Percentiles rank a stretch among this genome's conserved stretches.
Conservation (phyloP, 2,888 invertebrate species). For the Lutraria lutraria region DNA sequence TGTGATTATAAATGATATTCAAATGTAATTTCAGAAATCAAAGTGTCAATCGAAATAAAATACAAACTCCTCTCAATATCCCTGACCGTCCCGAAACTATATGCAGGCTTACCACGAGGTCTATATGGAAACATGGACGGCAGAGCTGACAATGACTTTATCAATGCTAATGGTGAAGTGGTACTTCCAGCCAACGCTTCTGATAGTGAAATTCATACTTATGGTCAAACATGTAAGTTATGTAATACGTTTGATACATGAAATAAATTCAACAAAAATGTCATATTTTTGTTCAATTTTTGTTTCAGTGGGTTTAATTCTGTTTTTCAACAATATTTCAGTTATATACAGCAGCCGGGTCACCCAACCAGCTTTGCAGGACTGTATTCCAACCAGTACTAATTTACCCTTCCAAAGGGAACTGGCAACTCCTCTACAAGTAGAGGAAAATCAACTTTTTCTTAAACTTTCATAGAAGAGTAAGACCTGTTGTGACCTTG, state of each 20-base stretch:
- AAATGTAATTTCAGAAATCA: conserved; percentile 7
- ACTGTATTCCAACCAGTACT: too few relatives aligned
- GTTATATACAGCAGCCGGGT: too few relatives aligned
- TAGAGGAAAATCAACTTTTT: too few relatives aligned
- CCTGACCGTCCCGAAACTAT: conserved; percentile 49
- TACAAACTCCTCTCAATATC: conserved; percentile 51
- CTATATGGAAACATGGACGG: conserved; percentile 72
- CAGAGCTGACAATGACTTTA: conserved; percentile 66
- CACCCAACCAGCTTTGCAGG: too few relatives aligned
- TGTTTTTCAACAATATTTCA: too few relatives aligned
- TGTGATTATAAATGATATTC: neutral
- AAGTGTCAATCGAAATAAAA: neutral
- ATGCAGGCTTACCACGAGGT: conserved; percentile 45
- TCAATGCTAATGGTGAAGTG: conserved; percentile 55
- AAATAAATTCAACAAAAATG: neutral
- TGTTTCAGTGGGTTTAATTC: too few relatives aligned
- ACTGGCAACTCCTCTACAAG: too few relatives aligned
- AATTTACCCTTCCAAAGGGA: too few relatives aligned
- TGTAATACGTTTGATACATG: neutral
- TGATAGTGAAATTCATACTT: conserved; percentile 57
- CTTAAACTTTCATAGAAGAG: too few relatives aligned
- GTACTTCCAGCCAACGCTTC: conserved; percentile 42
- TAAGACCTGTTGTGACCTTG: too few relatives aligned
- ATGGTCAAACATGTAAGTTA: conserved; percentile 47
- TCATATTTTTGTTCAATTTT: too few relatives aligned